A percentile compares a stretch with the other conserved stretches of the same genome.
Evolutionary conservation across 2,888 invertebrate species (phyloP).

Genomic region (Gryllus longicercus): DNA sequence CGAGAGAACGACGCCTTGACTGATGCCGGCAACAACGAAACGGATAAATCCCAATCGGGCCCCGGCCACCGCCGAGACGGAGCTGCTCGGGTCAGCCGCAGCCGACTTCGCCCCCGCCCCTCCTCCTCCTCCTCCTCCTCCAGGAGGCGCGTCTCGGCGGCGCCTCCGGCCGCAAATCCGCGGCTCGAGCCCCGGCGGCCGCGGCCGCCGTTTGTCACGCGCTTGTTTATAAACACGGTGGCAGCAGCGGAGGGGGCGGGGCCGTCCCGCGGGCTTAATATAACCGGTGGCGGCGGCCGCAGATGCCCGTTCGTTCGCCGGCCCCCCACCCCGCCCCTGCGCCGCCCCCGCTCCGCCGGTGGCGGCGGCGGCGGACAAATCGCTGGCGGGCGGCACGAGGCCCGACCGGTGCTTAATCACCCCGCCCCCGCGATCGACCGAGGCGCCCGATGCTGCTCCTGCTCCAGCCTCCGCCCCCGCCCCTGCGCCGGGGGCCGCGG

Average conservation of each 20-base stretch:
- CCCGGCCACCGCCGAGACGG: too few relatives aligned
- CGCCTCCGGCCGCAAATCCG: neutral
- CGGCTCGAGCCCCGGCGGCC: neutral
- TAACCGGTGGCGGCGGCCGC: neutral
- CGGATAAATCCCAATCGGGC: too few relatives aligned
- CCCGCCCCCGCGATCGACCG: constrained; percentile 6
- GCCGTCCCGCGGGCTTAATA: neutral
- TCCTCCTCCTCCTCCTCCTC: neutral
- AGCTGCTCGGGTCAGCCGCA: too few relatives aligned
- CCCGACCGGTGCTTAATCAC: neutral
- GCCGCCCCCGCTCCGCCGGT: neutral
- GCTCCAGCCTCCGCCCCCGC: neutral
- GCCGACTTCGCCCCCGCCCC: neutral
- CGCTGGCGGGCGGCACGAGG: neutral
- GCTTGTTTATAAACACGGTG: neutral
- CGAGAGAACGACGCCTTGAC: too few relatives aligned
- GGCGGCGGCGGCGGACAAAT: neutral
- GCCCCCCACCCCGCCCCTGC: neutral
- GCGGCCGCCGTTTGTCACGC: neutral
- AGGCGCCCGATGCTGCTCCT: neutral
- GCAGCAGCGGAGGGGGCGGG: neutral
- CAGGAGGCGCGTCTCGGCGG: neutral
- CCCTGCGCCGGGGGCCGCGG: neutral
- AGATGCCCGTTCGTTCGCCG: neutral
- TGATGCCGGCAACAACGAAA: too few relatives aligned